Base-by-base conservation (phyloP, 1,140 invertebrate genomes). In the Drosophila parvula region DNA sequence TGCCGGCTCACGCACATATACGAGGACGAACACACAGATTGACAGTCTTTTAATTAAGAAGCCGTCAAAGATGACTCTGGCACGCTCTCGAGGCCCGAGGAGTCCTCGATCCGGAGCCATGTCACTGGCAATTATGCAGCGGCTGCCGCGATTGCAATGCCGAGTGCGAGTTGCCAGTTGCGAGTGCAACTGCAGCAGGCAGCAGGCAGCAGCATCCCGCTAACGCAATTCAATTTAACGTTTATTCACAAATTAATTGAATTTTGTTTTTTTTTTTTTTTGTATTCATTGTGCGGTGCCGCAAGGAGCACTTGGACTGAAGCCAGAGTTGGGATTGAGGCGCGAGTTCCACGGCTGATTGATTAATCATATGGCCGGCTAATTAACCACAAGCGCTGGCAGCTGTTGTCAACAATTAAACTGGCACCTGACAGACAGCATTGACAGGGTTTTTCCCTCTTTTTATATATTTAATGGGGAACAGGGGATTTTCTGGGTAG, bases 1-100 rank as follows among this genome's bases (percentile, higher is more conserved):
- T 41, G 61, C 71, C 53, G 50, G 14, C 56, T 41, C 57, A 62
- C 65, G 75, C 63, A 68, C 38, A 50, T 58, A 34, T 48, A 44
- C 56, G 48, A 65, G 34, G 34, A 51, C 65, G 45, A 22, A 67
- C 64, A 68, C 71, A 82, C 78, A 84, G 85, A 89, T 89, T 89
- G 84, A 89, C 84, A 90, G 84, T 89, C 84, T 90, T 89, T 89
- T 89, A 89, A 89, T 89, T 89, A 89, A 89, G 84, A 75, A 89
- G 80, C 85, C 85, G 84, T 89, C 84, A 89, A 89, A 89, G 84
- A 86, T 89, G 84, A 78, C 78, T 78, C 70, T 65, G 83, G 63
- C 83, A 82, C 58, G 73, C 79, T 77, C 74, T 61, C 58, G 27
- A 70, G 74, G 74, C 74, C 67, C 65, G 27, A 55, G 62, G 7